Conservation (phyloP, 2,888 invertebrate genomes). For the Tenthredo mesomela region DNA sequence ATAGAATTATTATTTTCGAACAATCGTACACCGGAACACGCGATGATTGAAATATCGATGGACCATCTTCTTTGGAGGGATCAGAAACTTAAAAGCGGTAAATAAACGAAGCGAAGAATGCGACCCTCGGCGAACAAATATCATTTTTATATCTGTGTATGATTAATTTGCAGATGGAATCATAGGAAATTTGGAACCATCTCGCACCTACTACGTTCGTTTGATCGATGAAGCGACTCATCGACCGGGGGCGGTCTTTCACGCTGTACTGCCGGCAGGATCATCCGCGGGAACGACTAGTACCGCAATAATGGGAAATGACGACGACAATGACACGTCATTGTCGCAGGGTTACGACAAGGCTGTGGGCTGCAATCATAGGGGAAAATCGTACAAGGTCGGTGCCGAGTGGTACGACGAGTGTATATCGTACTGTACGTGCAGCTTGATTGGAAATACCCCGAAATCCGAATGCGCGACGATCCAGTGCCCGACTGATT, state of each 20-base stretch:
- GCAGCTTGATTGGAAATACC: conserved; percentile 77
- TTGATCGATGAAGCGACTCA: conserved; percentile 69
- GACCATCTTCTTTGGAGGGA: conserved; percentile 74
- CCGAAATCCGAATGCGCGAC: conserved; percentile 87
- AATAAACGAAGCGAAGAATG: neutral
- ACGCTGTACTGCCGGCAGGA: conserved; percentile 68
- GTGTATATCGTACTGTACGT: conserved; percentile 89
- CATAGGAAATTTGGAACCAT: conserved; percentile 73
- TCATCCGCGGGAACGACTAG: neutral
- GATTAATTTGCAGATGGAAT: conserved; percentile 69
- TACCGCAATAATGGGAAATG: neutral
- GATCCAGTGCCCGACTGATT: conserved; percentile 90
- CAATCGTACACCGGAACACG: conserved; percentile 66
- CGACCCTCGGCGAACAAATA: no score
- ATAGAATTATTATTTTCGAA: conserved; percentile 71
- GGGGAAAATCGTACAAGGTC: conserved; percentile 77
- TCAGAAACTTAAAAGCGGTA: conserved; percentile 71
- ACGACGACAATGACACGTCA: neutral
- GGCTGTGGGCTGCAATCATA: conserved; percentile 66
- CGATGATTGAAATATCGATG: conserved; percentile 72
- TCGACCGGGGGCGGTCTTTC: conserved; percentile 69
- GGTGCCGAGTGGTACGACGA: conserved; percentile 84
- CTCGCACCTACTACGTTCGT: conserved; percentile 76
- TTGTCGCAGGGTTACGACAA: conserved; percentile 5
- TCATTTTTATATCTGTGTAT: neutral